phyloP scores from a whole-genome alignment of 2,797 vertebrate genomes.

The Crax fasciolata region DNA sequence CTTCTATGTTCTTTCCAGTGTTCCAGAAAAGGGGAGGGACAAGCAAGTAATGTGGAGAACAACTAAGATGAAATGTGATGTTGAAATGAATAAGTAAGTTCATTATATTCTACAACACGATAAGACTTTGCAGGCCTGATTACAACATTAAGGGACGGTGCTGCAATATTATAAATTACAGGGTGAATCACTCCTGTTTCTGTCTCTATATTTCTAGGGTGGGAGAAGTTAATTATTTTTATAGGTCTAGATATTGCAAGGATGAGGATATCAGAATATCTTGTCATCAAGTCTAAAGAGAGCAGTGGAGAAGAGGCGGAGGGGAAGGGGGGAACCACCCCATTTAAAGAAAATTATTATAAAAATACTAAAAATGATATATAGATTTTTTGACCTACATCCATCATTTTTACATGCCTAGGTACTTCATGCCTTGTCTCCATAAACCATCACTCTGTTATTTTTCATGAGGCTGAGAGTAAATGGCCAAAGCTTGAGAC shows the following conservation, averaged over 20 bases:
- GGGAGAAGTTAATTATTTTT: slow-evolving; percentile 85
- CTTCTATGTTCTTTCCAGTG: not conserved
- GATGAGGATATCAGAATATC: slow-evolving; percentile 67
- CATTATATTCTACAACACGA: slow-evolving; percentile 79
- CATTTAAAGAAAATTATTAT: slow-evolving; percentile 73
- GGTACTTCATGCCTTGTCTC: slow-evolving; percentile 59
- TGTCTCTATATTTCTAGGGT: slow-evolving; percentile 78
- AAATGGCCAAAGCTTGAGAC: slow-evolving; percentile 35
- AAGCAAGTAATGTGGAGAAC: slow-evolving; percentile 58
- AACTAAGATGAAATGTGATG: slow-evolving; percentile 77
- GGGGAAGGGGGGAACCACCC: not conserved
- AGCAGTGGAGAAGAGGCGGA: slow-evolving; percentile 16
- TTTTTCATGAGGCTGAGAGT: slow-evolving; percentile 67
- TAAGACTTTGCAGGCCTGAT: slow-evolving; percentile 78
- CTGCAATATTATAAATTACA: slow-evolving; percentile 81
- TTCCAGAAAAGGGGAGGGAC: slow-evolving; percentile 30
- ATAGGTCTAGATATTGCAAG: slow-evolving; percentile 80
- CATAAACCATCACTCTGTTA: slow-evolving; percentile 63
- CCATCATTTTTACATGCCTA: slow-evolving; percentile 75
- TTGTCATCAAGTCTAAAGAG: slow-evolving; percentile 62
- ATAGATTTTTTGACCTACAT: slow-evolving; percentile 79
- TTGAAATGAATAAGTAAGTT: slow-evolving; percentile 77
- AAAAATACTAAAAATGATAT: slow-evolving; percentile 78
- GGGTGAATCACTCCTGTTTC: slow-evolving; percentile 76
- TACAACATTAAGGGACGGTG: slow-evolving; percentile 75